Percentiles rank a stretch among this genome's conserved stretches.
Evolutionary conservation across 2,797 vertebrate genomes (phyloP).

Genomic region (Hephaestus fuliginosus): DNA sequence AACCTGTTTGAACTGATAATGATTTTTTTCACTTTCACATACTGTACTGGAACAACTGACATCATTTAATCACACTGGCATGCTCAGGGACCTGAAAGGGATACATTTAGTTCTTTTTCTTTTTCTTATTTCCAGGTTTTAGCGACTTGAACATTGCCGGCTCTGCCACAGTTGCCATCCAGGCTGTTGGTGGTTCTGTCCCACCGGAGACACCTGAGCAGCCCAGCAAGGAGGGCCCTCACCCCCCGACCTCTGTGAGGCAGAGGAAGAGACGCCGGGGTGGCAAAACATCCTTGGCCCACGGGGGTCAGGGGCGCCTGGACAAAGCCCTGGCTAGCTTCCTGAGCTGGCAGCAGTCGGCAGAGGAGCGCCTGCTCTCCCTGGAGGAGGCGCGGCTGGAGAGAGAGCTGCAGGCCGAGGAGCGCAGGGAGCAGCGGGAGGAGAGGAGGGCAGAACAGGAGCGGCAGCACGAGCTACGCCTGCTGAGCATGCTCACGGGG

Average conservation of each 20-base stretch:
- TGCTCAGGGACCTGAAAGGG: no score
- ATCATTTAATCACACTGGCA: no score
- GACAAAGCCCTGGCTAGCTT: slow-evolving; percentile 86
- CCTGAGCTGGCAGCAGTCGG: slow-evolving; percentile 81
- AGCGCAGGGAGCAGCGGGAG: slow-evolving; percentile 88
- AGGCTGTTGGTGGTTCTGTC: slow-evolving; percentile 57
- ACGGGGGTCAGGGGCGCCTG: slow-evolving; percentile 66
- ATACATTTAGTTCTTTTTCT: background rate
- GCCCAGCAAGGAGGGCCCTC: slow-evolving; percentile 42
- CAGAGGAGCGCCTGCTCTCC: slow-evolving; percentile 87
- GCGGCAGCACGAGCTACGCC: slow-evolving; percentile 88
- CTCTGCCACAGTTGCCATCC: slow-evolving; percentile 72
- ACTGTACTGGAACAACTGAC: no score
- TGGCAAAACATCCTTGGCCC: slow-evolving; percentile 66
- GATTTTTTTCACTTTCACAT: no score
- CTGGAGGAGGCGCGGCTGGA: slow-evolving; percentile 87
- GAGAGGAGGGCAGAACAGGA: slow-evolving; percentile 87
- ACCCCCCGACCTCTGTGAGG: slow-evolving; percentile 43
- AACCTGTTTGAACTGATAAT: no score
- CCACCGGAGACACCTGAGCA: slow-evolving; percentile 56
- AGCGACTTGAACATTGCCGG: slow-evolving; percentile 85
- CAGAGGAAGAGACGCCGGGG: slow-evolving; percentile 85
- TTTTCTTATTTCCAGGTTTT: slow-evolving; percentile 80
- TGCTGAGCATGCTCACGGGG: slow-evolving; percentile 89
- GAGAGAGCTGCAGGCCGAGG: slow-evolving; percentile 86